These are phyloP conservation scores for Punctoribates punctum DNA, from an alignment of 2,888 invertebrate genomes.

Conservation along the genomic window DNA sequence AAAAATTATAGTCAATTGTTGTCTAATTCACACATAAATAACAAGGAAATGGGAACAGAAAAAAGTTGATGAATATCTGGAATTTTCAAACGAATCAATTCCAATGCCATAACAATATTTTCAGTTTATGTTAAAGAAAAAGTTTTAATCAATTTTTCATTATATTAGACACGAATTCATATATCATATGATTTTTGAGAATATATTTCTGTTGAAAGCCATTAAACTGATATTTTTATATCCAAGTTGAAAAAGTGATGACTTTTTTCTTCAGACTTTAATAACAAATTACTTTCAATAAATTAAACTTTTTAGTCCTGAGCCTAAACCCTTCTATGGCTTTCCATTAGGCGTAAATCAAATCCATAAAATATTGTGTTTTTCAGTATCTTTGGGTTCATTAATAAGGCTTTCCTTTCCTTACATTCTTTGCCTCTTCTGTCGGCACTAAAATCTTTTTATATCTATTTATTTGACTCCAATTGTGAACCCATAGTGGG, in stretches of 20 bases:
- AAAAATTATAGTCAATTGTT: no score
- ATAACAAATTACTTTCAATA: background rate
- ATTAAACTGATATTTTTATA: slow-evolving; percentile 5
- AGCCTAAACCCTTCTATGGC: background rate
- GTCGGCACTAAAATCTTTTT: background rate
- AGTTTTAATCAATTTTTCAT: background rate
- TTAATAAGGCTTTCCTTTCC: background rate
- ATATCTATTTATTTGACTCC: background rate
- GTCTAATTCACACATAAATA: no score
- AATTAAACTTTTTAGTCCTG: background rate
- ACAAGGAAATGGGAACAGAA: no score
- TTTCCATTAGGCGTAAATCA: background rate
- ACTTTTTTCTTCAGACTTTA: background rate
- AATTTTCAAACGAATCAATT: no score
- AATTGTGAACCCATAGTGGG: background rate
- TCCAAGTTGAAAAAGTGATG: background rate
- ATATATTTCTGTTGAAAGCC: background rate
- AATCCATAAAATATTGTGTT: background rate
- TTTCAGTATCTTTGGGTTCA: background rate
- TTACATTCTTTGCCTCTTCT: no score
- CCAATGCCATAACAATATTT: no score
- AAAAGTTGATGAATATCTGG: no score
- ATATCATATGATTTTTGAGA: background rate
- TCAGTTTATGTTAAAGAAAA: no score
- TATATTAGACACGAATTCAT: background rate